A percentile compares a stretch with the other conserved stretches of the same genome.
Conservation (phyloP, 2,797 vertebrate genomes). For the Hemitrygon akajei region DNA sequence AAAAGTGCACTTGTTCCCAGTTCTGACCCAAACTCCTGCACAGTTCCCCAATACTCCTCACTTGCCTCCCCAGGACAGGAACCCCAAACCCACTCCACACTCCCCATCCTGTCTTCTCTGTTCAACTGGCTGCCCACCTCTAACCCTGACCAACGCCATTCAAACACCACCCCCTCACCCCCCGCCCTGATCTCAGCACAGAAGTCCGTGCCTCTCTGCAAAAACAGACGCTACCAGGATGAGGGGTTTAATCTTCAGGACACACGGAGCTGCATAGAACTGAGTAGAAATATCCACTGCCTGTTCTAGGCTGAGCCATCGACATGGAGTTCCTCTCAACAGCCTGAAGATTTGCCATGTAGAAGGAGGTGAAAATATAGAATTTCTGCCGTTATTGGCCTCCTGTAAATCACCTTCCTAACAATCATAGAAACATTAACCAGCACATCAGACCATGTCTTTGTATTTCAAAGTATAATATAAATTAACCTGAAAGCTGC, state of each 20-base stretch:
- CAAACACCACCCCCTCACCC: no score
- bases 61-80: no score
- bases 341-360: background rate
- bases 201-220: no score
- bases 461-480: constrained; percentile 43
- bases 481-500: constrained; percentile 48
- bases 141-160: no score
- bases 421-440: constrained; percentile 9
- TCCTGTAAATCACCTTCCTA: constrained; percentile 38
- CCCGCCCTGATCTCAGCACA: no score
- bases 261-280: background rate
- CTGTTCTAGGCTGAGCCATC: background rate
- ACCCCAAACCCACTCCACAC: no score
- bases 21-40: no score
- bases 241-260: background rate
- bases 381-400: constrained; percentile 37
- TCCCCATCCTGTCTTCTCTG: no score
- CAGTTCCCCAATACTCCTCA: no score
- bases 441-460: constrained; percentile 37
- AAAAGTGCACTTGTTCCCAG: no score
- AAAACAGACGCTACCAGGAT: background rate
- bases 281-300: background rate
- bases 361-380: background rate
- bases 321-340: background rate
- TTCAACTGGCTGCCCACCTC: no score